phyloP scores from a whole-genome alignment of 2,888 invertebrate species.

The Gandaritis pyraliata region DNA sequence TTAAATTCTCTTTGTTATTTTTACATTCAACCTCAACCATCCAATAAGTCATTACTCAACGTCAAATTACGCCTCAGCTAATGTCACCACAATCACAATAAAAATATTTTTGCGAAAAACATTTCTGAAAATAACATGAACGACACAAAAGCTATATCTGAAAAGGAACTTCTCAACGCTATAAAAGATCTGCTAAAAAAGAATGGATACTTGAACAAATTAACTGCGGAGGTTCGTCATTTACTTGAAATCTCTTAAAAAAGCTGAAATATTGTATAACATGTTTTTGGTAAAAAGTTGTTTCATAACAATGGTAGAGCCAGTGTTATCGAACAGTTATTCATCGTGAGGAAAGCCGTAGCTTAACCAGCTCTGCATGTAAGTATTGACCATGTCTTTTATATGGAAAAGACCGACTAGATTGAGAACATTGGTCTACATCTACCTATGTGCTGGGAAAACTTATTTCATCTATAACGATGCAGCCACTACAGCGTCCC shows the following conservation, averaged over 20 bases:
- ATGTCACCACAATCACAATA: constrained; percentile 15
- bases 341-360: no score
- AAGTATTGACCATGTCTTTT: no score
- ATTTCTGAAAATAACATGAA: constrained; percentile 53
- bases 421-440: no score
- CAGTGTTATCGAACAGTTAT: no score
- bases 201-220: constrained; percentile 73
- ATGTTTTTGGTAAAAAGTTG: no score
- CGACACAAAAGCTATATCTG: constrained; percentile 63
- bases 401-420: no score
- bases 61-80: constrained; percentile 7
- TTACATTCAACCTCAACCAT: constrained; percentile 2
- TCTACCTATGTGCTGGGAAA: no score
- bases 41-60: constrained; percentile 3
- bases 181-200: constrained; percentile 72
- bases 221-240: constrained; percentile 70
- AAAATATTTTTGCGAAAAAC: constrained; percentile 9
- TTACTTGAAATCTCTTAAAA: background rate
- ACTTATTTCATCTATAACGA: no score
- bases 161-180: constrained; percentile 68
- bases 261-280: no score
- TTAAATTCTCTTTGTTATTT: background rate
- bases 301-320: no score
- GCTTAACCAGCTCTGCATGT: no score
- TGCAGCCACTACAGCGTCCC: no score